These are phyloP conservation scores for Ichneumoninae sp. DNA, from an alignment of 2,888 invertebrate genomes.

Conservation along the genomic window DNA sequence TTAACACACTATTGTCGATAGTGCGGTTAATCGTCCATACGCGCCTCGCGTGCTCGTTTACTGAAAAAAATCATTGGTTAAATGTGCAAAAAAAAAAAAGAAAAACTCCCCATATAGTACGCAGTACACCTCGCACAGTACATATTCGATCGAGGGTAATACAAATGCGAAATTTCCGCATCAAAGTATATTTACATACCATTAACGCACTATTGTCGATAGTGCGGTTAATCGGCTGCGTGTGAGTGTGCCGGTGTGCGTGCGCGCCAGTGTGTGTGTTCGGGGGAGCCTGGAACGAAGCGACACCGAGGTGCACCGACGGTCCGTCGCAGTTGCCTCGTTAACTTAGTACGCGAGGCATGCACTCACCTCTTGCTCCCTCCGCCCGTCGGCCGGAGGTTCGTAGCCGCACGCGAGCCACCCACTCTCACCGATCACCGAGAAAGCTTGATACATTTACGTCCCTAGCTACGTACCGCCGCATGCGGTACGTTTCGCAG, in stretches of 20 bases:
- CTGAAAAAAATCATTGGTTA: constrained; percentile 35
- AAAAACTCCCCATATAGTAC: background rate
- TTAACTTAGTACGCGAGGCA: constrained; percentile 37
- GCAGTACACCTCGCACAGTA: background rate
- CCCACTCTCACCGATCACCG: constrained; percentile 36
- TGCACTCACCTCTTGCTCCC: constrained; percentile 12
- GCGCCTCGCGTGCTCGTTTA: constrained; percentile 43
- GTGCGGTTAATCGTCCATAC: background rate
- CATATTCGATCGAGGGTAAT: background rate
- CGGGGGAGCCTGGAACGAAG: constrained; percentile 38
- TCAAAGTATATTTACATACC: background rate
- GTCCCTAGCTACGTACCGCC: too few species aligned
- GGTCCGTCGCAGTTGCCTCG: constrained; percentile 43
- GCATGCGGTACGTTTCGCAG: background rate
- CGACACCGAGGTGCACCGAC: constrained; percentile 40
- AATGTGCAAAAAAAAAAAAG: background rate
- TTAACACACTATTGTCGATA: constrained; percentile 1
- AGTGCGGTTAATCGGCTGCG: constrained; percentile 6
- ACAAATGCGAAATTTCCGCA: background rate
- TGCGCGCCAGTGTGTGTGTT: background rate
- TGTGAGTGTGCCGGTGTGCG: too few species aligned
- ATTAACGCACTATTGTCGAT: constrained; percentile 15
- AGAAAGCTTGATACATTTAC: constrained; percentile 10
- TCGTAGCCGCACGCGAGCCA: constrained; percentile 42
- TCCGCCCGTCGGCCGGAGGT: background rate